These are phyloP conservation scores for Enteromius treurensis DNA, from an alignment of 2,797 vertebrate species.

Conservation along the genomic window DNA sequence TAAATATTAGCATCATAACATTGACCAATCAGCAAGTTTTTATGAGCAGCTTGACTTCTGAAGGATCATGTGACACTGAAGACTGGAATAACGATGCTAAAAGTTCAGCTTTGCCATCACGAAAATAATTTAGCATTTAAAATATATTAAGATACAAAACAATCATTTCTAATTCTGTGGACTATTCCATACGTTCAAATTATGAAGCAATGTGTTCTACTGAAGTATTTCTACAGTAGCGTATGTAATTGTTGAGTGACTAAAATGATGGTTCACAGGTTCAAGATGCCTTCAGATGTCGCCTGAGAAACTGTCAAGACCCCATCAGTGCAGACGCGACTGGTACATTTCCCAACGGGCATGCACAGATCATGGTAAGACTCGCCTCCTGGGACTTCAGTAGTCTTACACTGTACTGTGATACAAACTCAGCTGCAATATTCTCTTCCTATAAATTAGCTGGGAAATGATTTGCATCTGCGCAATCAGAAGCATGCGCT, in stretches of 20 bases:
- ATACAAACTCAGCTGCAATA: neutral
- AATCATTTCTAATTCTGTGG: neutral
- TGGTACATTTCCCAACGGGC: conserved; percentile 97
- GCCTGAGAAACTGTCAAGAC: conserved; percentile 97
- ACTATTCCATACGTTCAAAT: neutral
- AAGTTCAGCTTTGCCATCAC: neutral
- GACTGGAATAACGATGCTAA: neutral
- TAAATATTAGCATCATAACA: neutral
- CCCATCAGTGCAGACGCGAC: conserved; percentile 95
- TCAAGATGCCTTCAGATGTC: conserved; percentile 98
- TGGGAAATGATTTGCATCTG: neutral
- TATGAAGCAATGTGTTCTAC: neutral
- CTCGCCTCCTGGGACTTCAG: conserved; percentile 11
- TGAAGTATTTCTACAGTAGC: neutral
- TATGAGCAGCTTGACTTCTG: neutral
- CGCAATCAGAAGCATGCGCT: neutral
- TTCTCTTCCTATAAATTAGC: neutral
- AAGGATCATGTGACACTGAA: neutral
- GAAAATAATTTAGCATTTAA: neutral
- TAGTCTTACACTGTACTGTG: neutral
- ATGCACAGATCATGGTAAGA: conserved; percentile 99
- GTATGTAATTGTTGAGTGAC: neutral
- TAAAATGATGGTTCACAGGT: conserved; percentile 77
- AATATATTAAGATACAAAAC: neutral
- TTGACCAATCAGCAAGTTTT: neutral